Base-by-base conservation (phyloP, 2,113 vertebrate genomes). In the Poicephalus gulielmi region DNA sequence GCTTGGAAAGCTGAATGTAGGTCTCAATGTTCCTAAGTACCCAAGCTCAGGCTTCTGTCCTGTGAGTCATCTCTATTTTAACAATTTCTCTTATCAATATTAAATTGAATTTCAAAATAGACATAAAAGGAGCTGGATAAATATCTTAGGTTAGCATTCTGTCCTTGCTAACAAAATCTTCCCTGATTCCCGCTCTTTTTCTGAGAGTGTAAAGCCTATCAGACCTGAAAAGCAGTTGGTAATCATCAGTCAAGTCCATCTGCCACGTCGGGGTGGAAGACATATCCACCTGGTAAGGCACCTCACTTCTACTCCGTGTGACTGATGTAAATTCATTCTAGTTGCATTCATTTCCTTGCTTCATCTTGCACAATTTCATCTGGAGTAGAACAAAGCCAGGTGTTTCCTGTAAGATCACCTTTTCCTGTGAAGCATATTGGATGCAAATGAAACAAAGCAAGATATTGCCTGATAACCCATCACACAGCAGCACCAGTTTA, bases 141-240 rank as follows among this genome's bases (percentile, higher is more conserved):
- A 27, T 50, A 17, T 31, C 24, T 35, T 15, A 44, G 5, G 5
- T 55, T 69, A 50, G 2, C 7, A 62, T 76, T 74, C 39, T 69
- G 7, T 16, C 22, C 31, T 68, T 2, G 0, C 2, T 78, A 82
- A 57, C 2, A 22, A 1, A 37, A 7, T 0, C 3, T 30, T 20
- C 47, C 22, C 35, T 2, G 6, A 14, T 31, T 13, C 39, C 27
- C 25, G 10, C 6, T 31, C 31, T 33, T 35, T 25, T 3, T 7
- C 43, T 71, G 15, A 39, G 3, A 3, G 1, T 1, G 0, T 62
- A 12, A 52, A n/a, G 9, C 59, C 14, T 70, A 6, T 57, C 41
- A 37, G 39, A 82, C 84, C 6, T 41, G 46, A 92, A 85, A 64
- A 46, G 6, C 13, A 44, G 30, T 18, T 67, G 13, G 7, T 13